Conservation (phyloP, 2,797 vertebrate genomes). For the Scolopax rusticola region DNA sequence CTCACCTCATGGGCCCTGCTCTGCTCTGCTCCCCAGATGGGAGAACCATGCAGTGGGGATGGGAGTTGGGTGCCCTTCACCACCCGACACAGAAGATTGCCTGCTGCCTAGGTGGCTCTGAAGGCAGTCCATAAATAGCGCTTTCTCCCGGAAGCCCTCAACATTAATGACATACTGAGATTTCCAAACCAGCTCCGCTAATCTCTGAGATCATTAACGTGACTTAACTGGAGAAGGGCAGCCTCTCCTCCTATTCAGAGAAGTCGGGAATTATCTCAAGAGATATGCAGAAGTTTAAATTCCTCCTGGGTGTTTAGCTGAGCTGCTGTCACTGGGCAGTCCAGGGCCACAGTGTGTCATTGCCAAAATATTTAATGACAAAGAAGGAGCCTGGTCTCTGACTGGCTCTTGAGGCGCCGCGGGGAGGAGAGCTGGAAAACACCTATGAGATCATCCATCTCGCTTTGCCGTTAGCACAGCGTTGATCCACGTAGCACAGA, state of each 20-base stretch:
- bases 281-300: neutral
- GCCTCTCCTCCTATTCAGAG: neutral
- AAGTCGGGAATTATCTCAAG: neutral
- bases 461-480: neutral
- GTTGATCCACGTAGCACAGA: neutral
- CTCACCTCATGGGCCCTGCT: neutral
- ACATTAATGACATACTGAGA: neutral
- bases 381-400: constrained; percentile 27
- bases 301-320: neutral
- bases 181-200: constrained; percentile 6
- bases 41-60: neutral
- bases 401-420: neutral
- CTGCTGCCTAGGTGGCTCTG: neutral
- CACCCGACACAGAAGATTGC: neutral
- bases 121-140: neutral
- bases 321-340: constrained; percentile 32
- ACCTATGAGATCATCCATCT: constrained; percentile 56
- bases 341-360: constrained; percentile 33
- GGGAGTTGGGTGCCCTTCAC: neutral
- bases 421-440: constrained; percentile 54
- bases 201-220: constrained; percentile 21
- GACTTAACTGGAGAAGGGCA: neutral
- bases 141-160: constrained; percentile 1
- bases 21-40: neutral
- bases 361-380: constrained; percentile 51